These are phyloP conservation scores for Todus mexicanus DNA, from an alignment of 2,797 vertebrate genomes.

Conservation along the genomic window DNA sequence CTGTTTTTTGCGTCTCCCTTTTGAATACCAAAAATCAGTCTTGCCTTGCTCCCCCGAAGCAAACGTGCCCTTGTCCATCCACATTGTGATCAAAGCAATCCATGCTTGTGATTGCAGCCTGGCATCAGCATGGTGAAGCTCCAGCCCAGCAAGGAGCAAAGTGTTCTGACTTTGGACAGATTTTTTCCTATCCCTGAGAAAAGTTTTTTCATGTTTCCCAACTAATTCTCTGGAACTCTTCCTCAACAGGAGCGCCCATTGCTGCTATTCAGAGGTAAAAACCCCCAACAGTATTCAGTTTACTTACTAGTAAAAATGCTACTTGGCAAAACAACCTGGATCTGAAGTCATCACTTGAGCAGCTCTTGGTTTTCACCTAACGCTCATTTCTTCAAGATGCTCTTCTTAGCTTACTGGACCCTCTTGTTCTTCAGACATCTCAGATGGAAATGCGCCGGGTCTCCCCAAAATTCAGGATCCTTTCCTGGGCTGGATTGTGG, in stretches of 20 bases:
- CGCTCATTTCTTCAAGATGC: not conserved
- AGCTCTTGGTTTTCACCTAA: not conserved
- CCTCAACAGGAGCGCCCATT: not conserved
- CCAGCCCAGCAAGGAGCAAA: not conserved
- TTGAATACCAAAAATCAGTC: not conserved
- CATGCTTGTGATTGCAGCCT: not conserved
- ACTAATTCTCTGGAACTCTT: not conserved
- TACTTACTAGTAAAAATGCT: not conserved
- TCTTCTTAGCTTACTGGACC: not conserved
- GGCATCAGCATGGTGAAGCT: not conserved
- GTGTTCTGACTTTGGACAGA: not conserved
- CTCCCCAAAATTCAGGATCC: not conserved
- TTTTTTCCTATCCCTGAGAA: not conserved
- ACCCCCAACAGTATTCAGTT: not conserved
- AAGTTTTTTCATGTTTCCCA: not conserved
- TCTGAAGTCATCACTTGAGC: not conserved
- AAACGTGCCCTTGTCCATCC: not conserved
- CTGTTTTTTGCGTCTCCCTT: not conserved
- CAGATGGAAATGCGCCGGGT: not conserved
- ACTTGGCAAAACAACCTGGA: not conserved
- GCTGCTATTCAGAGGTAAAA: not conserved
- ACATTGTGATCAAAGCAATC: not conserved
- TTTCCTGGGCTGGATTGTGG: not conserved
- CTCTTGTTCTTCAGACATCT: not conserved
- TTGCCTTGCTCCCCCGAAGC: not conserved